Evolutionary conservation across 2,797 vertebrate genomes (phyloP).

Genomic region (Gallinago stenura): DNA sequence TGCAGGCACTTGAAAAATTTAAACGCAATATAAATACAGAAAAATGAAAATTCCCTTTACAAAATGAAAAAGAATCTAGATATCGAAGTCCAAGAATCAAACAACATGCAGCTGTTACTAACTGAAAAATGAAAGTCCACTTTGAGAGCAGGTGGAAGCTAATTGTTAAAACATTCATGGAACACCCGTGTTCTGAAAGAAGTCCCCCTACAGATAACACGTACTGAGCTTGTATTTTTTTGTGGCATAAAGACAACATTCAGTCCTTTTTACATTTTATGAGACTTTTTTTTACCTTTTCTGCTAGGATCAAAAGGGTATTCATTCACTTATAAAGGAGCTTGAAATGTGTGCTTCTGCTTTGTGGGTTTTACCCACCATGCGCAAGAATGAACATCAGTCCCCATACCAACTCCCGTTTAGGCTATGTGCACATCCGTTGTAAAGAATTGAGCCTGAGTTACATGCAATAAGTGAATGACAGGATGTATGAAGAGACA

Average conservation of each 20-base stretch:
- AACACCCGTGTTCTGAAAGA: neutral
- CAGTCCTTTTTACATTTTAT: neutral
- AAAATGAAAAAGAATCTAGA: neutral
- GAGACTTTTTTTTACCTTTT: neutral
- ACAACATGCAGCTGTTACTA: neutral
- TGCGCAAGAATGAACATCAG: neutral
- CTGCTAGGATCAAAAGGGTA: neutral
- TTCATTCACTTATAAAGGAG: neutral
- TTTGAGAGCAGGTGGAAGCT: neutral
- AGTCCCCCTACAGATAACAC: no score
- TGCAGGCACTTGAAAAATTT: neutral
- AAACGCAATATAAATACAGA: neutral
- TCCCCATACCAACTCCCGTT: neutral
- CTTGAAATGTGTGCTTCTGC: neutral
- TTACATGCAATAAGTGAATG: conserved; percentile 43
- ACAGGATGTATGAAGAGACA: neutral
- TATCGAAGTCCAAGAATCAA: neutral
- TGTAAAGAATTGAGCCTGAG: neutral
- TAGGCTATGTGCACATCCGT: neutral
- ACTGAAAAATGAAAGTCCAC: neutral
- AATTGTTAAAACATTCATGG: neutral
- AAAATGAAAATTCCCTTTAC: neutral
- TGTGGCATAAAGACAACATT: neutral
- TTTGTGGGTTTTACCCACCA: neutral
- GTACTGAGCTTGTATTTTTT: neutral